Evolutionary conservation across 2,797 vertebrate species (phyloP).

Genomic region (Cygnus olor): DNA sequence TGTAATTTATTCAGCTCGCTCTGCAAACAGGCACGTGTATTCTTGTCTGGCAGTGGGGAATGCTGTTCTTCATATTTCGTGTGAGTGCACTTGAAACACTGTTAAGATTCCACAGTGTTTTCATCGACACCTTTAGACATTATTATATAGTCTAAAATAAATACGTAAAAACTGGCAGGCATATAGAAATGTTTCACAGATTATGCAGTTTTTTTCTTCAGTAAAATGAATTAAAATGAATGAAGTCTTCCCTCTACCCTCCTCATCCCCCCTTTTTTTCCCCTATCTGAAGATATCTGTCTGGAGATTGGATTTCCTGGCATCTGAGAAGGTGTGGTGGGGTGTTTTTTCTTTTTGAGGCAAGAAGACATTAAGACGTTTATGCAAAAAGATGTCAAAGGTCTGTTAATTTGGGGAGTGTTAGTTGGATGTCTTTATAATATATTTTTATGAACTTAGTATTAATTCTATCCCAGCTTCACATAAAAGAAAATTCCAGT

Average conservation of each 20-base stretch:
- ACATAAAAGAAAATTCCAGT: background rate
- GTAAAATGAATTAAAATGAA: background rate
- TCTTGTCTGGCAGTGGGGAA: background rate
- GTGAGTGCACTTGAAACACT: background rate
- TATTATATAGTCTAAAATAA: background rate
- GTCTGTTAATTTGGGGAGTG: background rate
- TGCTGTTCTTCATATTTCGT: background rate
- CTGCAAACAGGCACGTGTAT: background rate
- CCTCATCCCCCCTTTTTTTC: background rate
- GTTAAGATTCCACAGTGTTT: background rate
- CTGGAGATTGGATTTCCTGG: background rate
- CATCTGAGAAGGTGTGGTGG: background rate
- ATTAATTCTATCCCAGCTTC: background rate
- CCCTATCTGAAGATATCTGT: background rate
- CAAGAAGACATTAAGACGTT: too few species aligned
- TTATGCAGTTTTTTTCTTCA: background rate
- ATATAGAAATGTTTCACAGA: background rate
- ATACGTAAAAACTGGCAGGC: background rate
- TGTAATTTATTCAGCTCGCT: background rate
- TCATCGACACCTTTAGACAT: background rate
- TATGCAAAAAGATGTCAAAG: background rate
- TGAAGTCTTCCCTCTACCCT: background rate
- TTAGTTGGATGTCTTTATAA: background rate
- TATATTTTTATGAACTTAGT: background rate
- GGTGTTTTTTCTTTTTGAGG: too few species aligned